Conservation (phyloP, 2,888 invertebrate genomes). For the Pelosia muscerda region DNA sequence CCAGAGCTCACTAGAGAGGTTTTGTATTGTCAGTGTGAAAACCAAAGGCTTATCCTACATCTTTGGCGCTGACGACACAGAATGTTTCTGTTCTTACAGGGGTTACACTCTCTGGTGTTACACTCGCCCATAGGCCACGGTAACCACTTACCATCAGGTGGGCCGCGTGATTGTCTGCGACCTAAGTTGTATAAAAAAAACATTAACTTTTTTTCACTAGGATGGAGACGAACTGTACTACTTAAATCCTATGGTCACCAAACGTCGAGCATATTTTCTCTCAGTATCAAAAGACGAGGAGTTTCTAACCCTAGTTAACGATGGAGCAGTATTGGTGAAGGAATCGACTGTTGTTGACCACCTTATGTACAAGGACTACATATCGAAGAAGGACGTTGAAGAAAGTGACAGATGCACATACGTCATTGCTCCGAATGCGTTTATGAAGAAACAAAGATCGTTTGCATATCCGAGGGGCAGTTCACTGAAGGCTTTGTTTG, state of each 20-base stretch:
- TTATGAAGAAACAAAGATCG: conserved; percentile 89
- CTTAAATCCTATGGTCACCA: conserved; percentile 75
- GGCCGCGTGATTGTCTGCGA: too few species aligned
- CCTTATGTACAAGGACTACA: conserved; percentile 90
- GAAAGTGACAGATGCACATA: conserved; percentile 91
- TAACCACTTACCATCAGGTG: too few species aligned
- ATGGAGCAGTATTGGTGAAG: conserved; percentile 85
- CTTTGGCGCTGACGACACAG: too few species aligned
- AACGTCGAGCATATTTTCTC: conserved; percentile 74
- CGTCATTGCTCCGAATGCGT: conserved; percentile 90
- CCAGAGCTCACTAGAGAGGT: too few species aligned
- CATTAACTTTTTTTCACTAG: conserved; percentile 2
- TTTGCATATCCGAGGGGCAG: conserved; percentile 91
- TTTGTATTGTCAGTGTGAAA: too few species aligned
- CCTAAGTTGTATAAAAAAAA: too few species aligned
- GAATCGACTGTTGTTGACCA: conserved; percentile 90
- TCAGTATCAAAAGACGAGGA: conserved; percentile 60
- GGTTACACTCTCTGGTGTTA: too few species aligned
- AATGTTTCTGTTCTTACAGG: too few species aligned
- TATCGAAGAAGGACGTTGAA: conserved; percentile 81
- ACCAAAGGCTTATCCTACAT: too few species aligned
- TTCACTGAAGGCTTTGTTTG: conserved; percentile 87
- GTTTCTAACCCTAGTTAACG: conserved; percentile 67
- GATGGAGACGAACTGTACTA: conserved; percentile 72
- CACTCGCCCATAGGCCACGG: too few species aligned